phyloP scores from a whole-genome alignment of 2,888 invertebrate genomes.

The Conus canariensis region DNA sequence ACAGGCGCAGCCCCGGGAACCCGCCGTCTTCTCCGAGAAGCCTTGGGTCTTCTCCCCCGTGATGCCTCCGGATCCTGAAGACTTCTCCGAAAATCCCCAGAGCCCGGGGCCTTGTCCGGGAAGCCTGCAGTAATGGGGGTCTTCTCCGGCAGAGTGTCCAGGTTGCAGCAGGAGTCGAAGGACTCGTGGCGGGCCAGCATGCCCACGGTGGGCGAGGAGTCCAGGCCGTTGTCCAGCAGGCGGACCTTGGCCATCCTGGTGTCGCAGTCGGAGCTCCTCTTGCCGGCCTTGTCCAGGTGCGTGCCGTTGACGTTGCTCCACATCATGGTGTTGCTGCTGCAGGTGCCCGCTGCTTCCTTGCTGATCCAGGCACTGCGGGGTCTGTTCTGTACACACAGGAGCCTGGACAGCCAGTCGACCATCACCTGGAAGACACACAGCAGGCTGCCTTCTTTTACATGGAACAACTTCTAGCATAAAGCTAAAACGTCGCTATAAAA shows the following conservation, averaged over 20 bases:
- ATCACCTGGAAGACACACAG: conserved; percentile 58
- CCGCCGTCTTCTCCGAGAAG: background rate
- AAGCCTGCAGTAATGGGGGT: background rate
- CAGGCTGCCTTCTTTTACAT: too few species aligned
- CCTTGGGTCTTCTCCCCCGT: background rate
- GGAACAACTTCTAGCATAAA: background rate
- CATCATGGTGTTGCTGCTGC: conserved; percentile 42
- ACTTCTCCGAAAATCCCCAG: background rate
- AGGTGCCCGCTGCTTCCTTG: conserved; percentile 19
- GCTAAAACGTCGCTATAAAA: background rate
- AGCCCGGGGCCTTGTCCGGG: background rate
- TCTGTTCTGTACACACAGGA: conserved; percentile 58
- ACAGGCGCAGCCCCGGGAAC: background rate
- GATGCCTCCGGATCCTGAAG: background rate
- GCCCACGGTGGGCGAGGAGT: conserved; percentile 37
- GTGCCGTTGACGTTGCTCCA: conserved; percentile 46
- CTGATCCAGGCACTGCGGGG: conserved; percentile 42
- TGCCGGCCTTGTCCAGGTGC: conserved; percentile 44
- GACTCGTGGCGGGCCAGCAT: conserved; percentile 45
- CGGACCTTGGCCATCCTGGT: conserved; percentile 60
- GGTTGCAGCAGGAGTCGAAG: conserved; percentile 40
- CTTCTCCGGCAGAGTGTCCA: conserved; percentile 4
- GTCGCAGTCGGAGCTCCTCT: conserved; percentile 52
- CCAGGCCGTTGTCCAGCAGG: conserved; percentile 63
- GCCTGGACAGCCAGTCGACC: conserved; percentile 63